Evolutionary conservation across 2,797 vertebrate species (phyloP).

Genomic region (Gadopsis marmoratus): DNA sequence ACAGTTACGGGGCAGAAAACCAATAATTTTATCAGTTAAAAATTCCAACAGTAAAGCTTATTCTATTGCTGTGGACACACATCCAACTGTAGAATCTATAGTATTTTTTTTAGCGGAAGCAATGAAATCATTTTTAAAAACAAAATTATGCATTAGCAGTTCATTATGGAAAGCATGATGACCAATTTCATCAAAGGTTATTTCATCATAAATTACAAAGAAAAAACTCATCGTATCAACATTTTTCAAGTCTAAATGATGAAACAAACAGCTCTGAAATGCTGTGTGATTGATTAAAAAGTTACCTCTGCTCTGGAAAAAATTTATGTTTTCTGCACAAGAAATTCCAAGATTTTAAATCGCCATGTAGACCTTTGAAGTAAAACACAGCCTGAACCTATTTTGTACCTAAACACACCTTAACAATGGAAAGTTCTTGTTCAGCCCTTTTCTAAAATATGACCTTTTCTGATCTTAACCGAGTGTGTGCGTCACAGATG

Average conservation of each 20-base stretch:
- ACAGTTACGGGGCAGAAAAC: too few species aligned
- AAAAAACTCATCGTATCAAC: background rate
- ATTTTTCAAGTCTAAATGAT: background rate
- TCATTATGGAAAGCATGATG: too few species aligned
- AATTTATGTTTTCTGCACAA: background rate
- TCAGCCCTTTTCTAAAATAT: slow-evolving; percentile 42
- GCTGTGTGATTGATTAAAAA: background rate
- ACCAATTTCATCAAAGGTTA: background rate
- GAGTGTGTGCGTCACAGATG: slow-evolving; percentile 70
- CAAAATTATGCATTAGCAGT: too few species aligned
- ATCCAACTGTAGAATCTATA: too few species aligned
- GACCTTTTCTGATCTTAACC: slow-evolving; percentile 25
- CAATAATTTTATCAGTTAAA: too few species aligned
- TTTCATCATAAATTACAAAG: background rate
- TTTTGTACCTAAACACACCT: slow-evolving; percentile 28
- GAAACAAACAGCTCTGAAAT: background rate
- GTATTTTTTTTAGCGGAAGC: too few species aligned
- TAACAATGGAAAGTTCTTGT: slow-evolving; percentile 65
- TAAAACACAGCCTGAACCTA: slow-evolving; percentile 2
- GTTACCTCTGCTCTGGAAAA: background rate
- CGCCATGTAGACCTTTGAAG: background rate
- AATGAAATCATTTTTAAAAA: too few species aligned
- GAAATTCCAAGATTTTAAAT: background rate
- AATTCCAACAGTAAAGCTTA: too few species aligned
- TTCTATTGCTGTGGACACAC: too few species aligned